These are phyloP conservation scores for Microtus pennsylvanicus DNA, from an alignment of 2,113 vertebrate genomes.

Conservation along the genomic window DNA sequence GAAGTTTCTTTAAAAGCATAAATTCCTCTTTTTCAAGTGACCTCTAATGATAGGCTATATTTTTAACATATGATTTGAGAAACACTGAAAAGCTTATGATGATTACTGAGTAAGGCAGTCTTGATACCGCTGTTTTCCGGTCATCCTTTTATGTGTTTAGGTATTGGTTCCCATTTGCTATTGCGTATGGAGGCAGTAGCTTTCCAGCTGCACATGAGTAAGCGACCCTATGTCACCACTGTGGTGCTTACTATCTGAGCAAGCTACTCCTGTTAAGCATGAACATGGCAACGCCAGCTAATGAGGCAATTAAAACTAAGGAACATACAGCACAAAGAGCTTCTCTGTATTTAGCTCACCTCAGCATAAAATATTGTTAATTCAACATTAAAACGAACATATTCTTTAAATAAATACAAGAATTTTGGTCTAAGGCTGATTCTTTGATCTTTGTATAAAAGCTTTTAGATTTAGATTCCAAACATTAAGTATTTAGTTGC, in stretches of 20 bases:
- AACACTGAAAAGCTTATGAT: constrained; percentile 51
- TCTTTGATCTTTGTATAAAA: constrained; percentile 21
- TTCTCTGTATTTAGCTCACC: constrained; percentile 67
- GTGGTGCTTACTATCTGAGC: constrained; percentile 69
- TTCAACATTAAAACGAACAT: constrained; percentile 70
- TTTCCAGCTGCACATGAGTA: constrained; percentile 67
- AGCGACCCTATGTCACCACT: constrained; percentile 57
- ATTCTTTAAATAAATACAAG: constrained; percentile 8
- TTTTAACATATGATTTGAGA: constrained; percentile 25
- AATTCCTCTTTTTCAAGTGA: constrained; percentile 38
- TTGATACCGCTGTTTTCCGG: constrained; percentile 22
- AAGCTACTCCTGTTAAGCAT: constrained; percentile 68
- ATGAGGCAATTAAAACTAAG: constrained; percentile 83
- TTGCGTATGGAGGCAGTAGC: constrained; percentile 37
- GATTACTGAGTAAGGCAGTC: constrained; percentile 39
- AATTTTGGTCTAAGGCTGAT: not conserved
- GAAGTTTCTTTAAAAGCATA: constrained; percentile 13
- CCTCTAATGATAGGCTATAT: not conserved
- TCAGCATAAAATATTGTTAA: constrained; percentile 78
- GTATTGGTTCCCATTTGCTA: constrained; percentile 46
- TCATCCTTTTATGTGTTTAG: constrained; percentile 53
- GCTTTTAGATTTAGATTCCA: not conserved
- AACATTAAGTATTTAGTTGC: not conserved
- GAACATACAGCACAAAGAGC: constrained; percentile 72
- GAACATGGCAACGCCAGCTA: constrained; percentile 66